A percentile compares a stretch with the other conserved stretches of the same genome.
Evolutionary conservation across 2,797 vertebrate genomes (phyloP).

Genomic region (Centropyge bicolor): DNA sequence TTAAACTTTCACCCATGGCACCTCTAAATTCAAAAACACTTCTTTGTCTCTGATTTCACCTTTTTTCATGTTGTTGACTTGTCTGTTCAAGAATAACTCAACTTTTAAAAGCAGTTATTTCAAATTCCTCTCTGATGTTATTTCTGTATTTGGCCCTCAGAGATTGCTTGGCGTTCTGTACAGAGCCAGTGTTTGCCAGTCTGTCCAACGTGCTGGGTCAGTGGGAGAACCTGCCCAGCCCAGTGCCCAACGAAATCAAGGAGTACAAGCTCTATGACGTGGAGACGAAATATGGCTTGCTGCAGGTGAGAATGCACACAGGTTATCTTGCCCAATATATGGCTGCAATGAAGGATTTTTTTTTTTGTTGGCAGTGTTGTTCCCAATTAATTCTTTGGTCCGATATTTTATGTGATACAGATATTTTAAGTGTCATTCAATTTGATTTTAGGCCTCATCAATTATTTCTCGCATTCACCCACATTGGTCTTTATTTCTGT

Average conservation of each 20-base stretch:
- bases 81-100: background rate
- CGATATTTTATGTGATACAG: background rate
- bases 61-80: background rate
- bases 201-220: constrained; percentile 96
- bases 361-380: background rate
- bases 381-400: background rate
- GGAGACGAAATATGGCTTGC: constrained; percentile 96
- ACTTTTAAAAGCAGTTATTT: constrained; percentile 10
- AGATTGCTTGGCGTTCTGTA: constrained; percentile 98
- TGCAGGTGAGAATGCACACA: constrained; percentile 88
- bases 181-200: constrained; percentile 97
- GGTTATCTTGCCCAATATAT: background rate
- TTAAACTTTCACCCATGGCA: background rate
- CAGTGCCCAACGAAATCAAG: constrained; percentile 94
- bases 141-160: constrained; percentile 76
- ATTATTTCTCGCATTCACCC: background rate
- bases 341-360: background rate
- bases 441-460: background rate
- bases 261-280: constrained; percentile 98
- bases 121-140: constrained; percentile 4
- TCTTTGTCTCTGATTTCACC: background rate
- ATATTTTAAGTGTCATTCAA: background rate
- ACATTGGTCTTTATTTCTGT: background rate
- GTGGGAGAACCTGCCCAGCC: constrained; percentile 95
- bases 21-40: background rate